These are phyloP conservation scores for Strigamia transsilvanica DNA, from an alignment of 2,888 invertebrate species.

Conservation along the genomic window DNA sequence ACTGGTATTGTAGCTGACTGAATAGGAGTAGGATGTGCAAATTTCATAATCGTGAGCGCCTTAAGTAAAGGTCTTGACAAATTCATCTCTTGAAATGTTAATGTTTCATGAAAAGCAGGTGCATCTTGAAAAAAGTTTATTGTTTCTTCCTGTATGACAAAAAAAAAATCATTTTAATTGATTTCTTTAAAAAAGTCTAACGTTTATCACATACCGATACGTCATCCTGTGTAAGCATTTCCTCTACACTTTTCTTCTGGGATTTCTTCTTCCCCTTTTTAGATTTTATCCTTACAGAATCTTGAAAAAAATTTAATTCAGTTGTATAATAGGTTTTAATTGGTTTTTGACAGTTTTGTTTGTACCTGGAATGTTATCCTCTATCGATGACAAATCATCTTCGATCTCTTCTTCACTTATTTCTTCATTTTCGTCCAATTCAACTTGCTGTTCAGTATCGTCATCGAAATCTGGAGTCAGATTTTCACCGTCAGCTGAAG, in stretches of 20 bases:
- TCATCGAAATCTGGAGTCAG: neutral
- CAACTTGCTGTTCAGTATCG: neutral
- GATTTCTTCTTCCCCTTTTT: slow-evolving; percentile 62
- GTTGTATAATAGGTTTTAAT: slow-evolving; percentile 71
- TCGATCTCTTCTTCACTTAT: slow-evolving; percentile 59
- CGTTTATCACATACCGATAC: slow-evolving; percentile 56
- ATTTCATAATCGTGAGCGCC: slow-evolving; percentile 87
- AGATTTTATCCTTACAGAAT: slow-evolving; percentile 63
- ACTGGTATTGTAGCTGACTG: slow-evolving; percentile 95
- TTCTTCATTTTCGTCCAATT: slow-evolving; percentile 64
- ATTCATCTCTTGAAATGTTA: slow-evolving; percentile 85
- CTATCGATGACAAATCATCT: slow-evolving; percentile 58
- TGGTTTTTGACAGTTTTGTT: slow-evolving; percentile 72
- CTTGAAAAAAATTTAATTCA: slow-evolving; percentile 57
- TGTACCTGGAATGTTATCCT: slow-evolving; percentile 74
- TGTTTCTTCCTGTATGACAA: slow-evolving; percentile 53
- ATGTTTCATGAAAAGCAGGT: slow-evolving; percentile 66
- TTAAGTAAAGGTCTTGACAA: slow-evolving; percentile 90
- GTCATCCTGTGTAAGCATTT: slow-evolving; percentile 57
- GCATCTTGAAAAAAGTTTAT: slow-evolving; percentile 72
- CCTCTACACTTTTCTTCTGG: slow-evolving; percentile 57
- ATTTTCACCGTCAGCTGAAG: too few species aligned
- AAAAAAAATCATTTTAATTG: slow-evolving; percentile 10
- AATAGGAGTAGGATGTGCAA: slow-evolving; percentile 94
- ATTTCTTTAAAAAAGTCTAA: neutral